Conservation (phyloP, 2,797 vertebrate genomes). For the Tragelaphus eurycerus region DNA sequence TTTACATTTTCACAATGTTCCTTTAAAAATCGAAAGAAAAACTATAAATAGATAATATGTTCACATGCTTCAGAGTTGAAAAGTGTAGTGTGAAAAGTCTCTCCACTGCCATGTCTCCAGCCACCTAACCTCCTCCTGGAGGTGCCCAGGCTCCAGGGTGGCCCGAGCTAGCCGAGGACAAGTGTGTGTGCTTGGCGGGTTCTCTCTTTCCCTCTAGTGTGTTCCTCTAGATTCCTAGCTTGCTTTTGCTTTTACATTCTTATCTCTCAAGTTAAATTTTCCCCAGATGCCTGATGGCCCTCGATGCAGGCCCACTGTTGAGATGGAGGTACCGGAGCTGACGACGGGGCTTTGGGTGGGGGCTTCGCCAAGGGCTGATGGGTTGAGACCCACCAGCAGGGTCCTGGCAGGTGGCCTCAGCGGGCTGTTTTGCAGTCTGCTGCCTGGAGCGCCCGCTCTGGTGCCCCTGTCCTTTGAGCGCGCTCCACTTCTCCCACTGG, state of each 20-base stretch:
- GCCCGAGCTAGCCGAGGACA: not conserved
- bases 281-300: not conserved
- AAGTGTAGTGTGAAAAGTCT: not conserved
- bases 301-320: accelerated
- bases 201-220: accelerated
- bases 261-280: not conserved
- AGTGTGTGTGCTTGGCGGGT: accelerated
- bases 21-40: not conserved
- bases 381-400: not conserved
- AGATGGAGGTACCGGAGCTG: not conserved
- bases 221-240: not conserved
- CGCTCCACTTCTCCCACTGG: not conserved
- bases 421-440: not conserved
- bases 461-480: not conserved
- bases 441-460: accelerated
- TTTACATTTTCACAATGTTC: not conserved
- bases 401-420: not conserved
- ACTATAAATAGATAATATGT: not conserved
- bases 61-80: not conserved
- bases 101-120: accelerated
- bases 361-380: not conserved
- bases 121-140: not conserved
- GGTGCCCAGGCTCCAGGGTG: not conserved
- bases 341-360: not conserved
- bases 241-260: not conserved